Percentiles rank a stretch among this genome's conserved stretches.
phyloP scores from a whole-genome alignment of 2,113 vertebrate genomes.

The Sphyrna mokarran region DNA sequence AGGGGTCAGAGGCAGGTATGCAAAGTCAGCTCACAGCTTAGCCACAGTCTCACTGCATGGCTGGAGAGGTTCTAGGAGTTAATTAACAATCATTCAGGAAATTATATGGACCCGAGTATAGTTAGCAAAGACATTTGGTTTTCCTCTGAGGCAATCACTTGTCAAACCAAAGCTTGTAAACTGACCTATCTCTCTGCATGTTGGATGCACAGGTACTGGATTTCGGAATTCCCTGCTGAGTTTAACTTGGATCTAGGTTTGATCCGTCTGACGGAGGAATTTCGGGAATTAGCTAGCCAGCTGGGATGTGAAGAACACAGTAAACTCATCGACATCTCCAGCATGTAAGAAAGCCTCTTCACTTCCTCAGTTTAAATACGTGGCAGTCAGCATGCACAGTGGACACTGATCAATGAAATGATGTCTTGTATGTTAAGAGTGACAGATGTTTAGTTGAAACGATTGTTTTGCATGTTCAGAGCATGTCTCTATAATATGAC shows the following conservation, averaged over 20 bases:
- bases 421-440: neutral
- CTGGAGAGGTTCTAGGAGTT: neutral
- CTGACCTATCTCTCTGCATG: neutral
- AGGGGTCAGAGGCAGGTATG: too few species aligned
- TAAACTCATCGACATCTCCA: slow-evolving; percentile 90
- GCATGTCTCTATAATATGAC: too few species aligned
- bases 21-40: neutral
- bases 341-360: slow-evolving; percentile 70
- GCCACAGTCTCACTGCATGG: too few species aligned
- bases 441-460: neutral
- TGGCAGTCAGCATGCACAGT: neutral
- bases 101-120: neutral
- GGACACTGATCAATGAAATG: neutral
- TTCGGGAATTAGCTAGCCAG: slow-evolving; percentile 73
- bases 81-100: too few species aligned
- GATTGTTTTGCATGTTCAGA: too few species aligned
- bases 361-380: neutral
- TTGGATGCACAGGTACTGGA: slow-evolving; percentile 81
- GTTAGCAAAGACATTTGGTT: neutral
- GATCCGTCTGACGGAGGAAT: slow-evolving; percentile 83
- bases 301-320: slow-evolving; percentile 80
- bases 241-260: slow-evolving; percentile 93
- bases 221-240: slow-evolving; percentile 89
- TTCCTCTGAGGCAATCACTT: neutral
- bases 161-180: neutral